These are phyloP conservation scores for Dryoscopus gambensis DNA, from an alignment of 2,113 vertebrate species.

Conservation along the genomic window DNA sequence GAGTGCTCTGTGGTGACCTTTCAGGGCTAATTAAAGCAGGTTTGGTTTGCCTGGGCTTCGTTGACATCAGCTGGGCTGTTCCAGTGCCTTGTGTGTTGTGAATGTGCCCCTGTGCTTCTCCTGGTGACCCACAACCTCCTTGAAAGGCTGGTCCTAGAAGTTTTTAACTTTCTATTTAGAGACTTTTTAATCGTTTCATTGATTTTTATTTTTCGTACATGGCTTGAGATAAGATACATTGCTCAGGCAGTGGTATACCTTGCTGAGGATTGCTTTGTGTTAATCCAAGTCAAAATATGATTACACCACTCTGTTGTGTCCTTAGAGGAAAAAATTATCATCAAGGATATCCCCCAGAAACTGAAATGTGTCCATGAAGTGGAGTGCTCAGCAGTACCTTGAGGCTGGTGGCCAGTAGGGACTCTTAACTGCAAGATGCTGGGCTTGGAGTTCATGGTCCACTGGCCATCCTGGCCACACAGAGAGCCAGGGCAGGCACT, in stretches of 20 bases:
- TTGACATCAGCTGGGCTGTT: neutral
- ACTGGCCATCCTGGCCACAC: neutral
- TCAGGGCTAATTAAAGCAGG: constrained; percentile 4
- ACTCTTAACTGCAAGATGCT: neutral
- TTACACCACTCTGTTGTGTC: neutral
- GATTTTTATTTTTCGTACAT: neutral
- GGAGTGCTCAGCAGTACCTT: neutral
- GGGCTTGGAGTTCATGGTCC: neutral
- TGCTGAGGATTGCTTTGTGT: neutral
- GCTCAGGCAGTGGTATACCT: neutral
- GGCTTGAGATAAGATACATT: neutral
- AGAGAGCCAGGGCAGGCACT: neutral
- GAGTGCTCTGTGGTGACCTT: neutral
- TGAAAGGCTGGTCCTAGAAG: neutral
- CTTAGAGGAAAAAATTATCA: neutral
- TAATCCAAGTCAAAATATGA: neutral
- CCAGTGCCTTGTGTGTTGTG: neutral
- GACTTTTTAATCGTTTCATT: neutral
- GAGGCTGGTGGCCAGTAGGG: neutral
- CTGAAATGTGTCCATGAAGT: neutral
- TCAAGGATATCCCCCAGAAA: neutral
- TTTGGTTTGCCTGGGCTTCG: neutral
- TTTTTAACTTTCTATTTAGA: neutral
- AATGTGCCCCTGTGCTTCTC: neutral
- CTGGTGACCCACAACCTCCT: neutral